A percentile compares a stretch with the other conserved stretches of the same genome.
Evolutionary conservation across 2,888 invertebrate species (phyloP).

Genomic region (Orthosia incerta): DNA sequence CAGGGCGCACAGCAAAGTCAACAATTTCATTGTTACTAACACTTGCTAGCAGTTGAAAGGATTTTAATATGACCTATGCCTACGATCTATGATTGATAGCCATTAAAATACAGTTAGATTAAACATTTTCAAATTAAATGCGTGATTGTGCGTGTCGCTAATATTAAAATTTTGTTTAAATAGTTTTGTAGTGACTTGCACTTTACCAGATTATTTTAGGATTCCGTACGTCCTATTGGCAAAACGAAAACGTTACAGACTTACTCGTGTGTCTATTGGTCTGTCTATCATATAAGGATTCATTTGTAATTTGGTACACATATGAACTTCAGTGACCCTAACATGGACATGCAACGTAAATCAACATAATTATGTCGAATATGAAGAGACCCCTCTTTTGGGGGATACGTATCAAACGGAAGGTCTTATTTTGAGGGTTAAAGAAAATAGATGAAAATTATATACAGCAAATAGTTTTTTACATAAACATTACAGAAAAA

Average conservation of each 20-base stretch:
- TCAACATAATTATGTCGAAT: too few species aligned
- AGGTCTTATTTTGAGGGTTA: too few species aligned
- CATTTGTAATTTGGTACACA: too few species aligned
- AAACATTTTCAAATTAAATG: conserved; percentile 8
- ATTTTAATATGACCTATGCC: conserved; percentile 15
- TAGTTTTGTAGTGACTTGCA: not conserved
- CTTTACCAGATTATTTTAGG: not conserved
- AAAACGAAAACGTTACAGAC: too few species aligned
- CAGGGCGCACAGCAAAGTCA: conserved; percentile 38
- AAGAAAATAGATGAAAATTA: too few species aligned
- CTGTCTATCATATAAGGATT: not conserved
- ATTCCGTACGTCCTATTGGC: too few species aligned
- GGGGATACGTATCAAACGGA: too few species aligned
- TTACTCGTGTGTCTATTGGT: not conserved
- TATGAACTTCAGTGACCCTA: too few species aligned
- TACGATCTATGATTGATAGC: conserved; percentile 13
- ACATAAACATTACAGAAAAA: too few species aligned
- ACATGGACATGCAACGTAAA: too few species aligned
- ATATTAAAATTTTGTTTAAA: not conserved
- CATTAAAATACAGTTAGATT: conserved; percentile 39
- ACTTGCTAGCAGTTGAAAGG: conserved; percentile 4
- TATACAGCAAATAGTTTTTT: too few species aligned
- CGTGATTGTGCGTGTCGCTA: conserved; percentile 15
- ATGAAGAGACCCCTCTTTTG: too few species aligned
- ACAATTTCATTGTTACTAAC: conserved; percentile 51